Conservation (phyloP, 2,113 vertebrate genomes). For the Patagioenas fasciata region DNA sequence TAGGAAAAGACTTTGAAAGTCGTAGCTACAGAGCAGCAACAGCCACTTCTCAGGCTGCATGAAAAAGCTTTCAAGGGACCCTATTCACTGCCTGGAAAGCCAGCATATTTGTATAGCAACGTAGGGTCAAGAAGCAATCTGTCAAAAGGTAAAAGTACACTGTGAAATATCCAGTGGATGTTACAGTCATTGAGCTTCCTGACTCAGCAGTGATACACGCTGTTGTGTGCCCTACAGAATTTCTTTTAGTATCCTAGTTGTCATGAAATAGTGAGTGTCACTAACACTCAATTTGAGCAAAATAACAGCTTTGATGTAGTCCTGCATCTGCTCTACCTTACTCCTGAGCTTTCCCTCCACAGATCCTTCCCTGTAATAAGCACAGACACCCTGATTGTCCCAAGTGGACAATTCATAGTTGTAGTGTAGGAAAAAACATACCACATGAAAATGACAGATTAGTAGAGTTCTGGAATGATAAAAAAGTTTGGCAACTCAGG, state of each 20-base stretch:
- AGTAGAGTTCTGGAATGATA: background rate
- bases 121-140: background rate
- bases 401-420: background rate
- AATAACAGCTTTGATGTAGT: background rate
- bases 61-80: background rate
- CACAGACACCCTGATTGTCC: fast-evolving
- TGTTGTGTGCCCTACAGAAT: background rate
- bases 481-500: background rate
- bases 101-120: background rate
- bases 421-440: background rate
- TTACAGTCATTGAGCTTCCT: background rate
- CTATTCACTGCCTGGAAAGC: background rate
- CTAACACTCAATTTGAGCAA: background rate
- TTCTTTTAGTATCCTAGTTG: background rate
- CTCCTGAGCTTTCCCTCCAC: background rate
- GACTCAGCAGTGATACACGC: background rate
- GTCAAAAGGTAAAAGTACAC: background rate
- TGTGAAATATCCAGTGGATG: background rate
- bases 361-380: background rate
- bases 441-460: background rate
- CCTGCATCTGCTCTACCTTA: background rate
- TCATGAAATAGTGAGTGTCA: background rate
- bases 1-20: background rate
- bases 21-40: background rate
- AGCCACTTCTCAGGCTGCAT: background rate